A percentile compares a stretch with the other conserved stretches of the same genome.
phyloP scores from a whole-genome alignment of 2,797 vertebrate species.

The Typhlichthys eigenmanni region DNA sequence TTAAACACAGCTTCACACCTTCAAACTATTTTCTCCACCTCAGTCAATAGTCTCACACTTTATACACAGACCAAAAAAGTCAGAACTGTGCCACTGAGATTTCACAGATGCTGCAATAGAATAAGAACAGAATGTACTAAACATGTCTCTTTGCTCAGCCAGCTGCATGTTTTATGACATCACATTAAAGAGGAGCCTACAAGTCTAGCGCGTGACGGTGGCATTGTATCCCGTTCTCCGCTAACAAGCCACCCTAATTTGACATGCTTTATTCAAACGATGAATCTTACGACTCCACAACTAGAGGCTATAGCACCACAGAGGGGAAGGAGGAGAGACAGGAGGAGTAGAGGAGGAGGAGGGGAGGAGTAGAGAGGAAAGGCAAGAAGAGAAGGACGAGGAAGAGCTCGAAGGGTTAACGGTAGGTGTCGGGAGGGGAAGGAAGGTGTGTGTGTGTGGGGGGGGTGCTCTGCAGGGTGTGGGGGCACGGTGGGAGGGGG shows the following conservation, averaged over 20 bases:
- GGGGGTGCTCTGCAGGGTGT: slow-evolving; percentile 3
- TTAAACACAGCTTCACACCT: too few relatives aligned
- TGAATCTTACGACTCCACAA: slow-evolving; percentile 50
- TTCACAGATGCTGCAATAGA: slow-evolving; percentile 37
- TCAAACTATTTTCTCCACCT: too few relatives aligned
- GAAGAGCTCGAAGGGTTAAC: slow-evolving; percentile 24
- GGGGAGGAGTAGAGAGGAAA: slow-evolving; percentile 23
- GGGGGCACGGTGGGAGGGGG: slow-evolving; percentile 36
- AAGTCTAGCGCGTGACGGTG: slow-evolving; percentile 64
- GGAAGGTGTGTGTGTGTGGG: slow-evolving; percentile 19
- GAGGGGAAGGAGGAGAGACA: slow-evolving; percentile 20
- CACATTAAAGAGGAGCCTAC: slow-evolving; percentile 77
- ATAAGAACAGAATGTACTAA: slow-evolving; percentile 52
- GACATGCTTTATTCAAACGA: slow-evolving; percentile 61
- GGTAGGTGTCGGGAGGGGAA: slow-evolving; percentile 49
- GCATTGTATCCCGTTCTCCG: slow-evolving; percentile 52
- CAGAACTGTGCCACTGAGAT: neutral
- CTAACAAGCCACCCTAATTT: slow-evolving; percentile 60
- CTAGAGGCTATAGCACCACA: slow-evolving; percentile 43
- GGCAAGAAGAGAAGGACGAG: neutral
- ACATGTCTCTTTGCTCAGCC: slow-evolving; percentile 50
- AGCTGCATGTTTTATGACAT: slow-evolving; percentile 76
- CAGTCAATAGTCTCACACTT: too few relatives aligned
- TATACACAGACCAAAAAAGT: slow-evolving; percentile 27
- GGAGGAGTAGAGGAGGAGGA: slow-evolving; percentile 27